These are phyloP conservation scores for Periphyllus acericola DNA, from an alignment of 2,888 invertebrate genomes.

Conservation along the genomic window DNA sequence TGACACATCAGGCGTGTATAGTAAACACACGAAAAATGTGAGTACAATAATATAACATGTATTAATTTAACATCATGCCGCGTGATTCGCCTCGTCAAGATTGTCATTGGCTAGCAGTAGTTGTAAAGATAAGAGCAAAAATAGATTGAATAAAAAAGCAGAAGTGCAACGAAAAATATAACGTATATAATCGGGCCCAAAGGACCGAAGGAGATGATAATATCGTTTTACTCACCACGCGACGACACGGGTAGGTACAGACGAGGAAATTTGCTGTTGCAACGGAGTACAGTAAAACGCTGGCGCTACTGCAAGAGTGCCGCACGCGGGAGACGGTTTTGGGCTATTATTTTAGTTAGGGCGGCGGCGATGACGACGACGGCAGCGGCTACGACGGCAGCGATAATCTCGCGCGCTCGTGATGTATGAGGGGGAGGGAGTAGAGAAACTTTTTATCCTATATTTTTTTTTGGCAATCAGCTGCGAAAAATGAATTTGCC, in stretches of 20 bases:
- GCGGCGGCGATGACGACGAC: conserved; percentile 16
- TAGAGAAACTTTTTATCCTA: neutral
- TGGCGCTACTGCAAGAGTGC: conserved; percentile 4
- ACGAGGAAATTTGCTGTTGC: neutral
- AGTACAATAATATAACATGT: too few relatives aligned
- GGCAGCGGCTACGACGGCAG: neutral
- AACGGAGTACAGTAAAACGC: conserved; percentile 21
- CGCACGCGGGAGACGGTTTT: conserved; percentile 2
- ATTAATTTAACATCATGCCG: too few relatives aligned
- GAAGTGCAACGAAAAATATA: neutral
- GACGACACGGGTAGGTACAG: neutral
- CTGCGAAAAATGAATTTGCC: conserved; percentile 3
- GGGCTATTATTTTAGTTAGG: conserved; percentile 15
- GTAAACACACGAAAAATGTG: too few relatives aligned
- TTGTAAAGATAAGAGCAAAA: too few relatives aligned
- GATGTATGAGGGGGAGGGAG: neutral
- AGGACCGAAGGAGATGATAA: neutral
- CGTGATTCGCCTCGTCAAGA: too few relatives aligned
- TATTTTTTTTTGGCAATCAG: neutral
- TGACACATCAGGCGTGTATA: too few relatives aligned
- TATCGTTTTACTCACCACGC: conserved; percentile 6
- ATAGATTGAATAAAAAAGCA: neutral
- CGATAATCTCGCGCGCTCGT: neutral
- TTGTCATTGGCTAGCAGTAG: too few relatives aligned
- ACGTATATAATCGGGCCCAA: neutral